Base-by-base conservation (phyloP, 2,797 vertebrate genomes). In the Neosalanx taihuensis region DNA sequence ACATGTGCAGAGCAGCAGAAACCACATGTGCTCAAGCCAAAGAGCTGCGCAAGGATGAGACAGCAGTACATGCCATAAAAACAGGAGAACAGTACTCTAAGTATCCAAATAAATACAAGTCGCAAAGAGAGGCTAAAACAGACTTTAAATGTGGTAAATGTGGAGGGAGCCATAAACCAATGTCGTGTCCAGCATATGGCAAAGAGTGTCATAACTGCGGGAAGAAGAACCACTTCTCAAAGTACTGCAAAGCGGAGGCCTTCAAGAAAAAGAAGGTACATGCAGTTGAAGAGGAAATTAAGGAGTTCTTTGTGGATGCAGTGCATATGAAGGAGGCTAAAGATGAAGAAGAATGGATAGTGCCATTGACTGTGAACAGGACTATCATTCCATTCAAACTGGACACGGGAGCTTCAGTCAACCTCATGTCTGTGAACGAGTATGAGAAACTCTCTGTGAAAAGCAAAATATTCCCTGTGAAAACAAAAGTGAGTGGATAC, bases 361-460 rank as follows among this genome's bases (percentile, higher is more conserved):
- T 75, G 20, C 57, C 60, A 31, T 2, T 76, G 4, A n/a, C 26
- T 51, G 20, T 60, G 4, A 69, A 81, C 51, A 65, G 73, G 61
- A 79, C 51, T n/a, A 70, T 72, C 26, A 58, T 66, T 41, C 65
- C 56, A 59, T 74, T 71, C 46, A 77, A 81, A 41, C 13, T 72
- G 18, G 69, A 77, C 59, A 76, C 76, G n/a, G 78, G 64, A 20
- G 72, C 76, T 18, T 60, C 76, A 13, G 58, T 65, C 37, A 53
- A 76, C 62, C 29, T 79, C 7, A 20, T 77, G 6, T 71, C 61
- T 51, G 17, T 68, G 4, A 58, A 60, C 5, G 58, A 73, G n/a
- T 70, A 73, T 46, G 67, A 20, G 35, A 66, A 23, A 31, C 58
- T 72, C 2, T 58, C 26, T 15, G 3, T 62, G 20, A 74, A 71